Conservation (phyloP, 2,888 invertebrate genomes). For the Dolichomitus sp. region DNA sequence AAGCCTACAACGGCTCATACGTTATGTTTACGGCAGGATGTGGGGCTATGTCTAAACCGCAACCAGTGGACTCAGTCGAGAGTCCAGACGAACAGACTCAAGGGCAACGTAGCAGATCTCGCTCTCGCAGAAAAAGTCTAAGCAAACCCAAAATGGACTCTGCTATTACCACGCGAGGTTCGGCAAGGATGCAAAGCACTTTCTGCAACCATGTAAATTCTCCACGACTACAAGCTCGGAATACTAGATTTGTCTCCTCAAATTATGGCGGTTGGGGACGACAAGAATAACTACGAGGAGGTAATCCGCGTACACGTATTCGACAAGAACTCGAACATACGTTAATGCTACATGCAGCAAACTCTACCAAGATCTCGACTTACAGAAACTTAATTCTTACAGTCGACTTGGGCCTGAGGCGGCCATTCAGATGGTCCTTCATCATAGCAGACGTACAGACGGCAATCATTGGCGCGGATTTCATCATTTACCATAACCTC, state of each 20-base stretch:
- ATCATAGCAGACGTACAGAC: conserved; percentile 57
- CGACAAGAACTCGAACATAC: conserved; percentile 26
- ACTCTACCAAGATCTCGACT: conserved; percentile 53
- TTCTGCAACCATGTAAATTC: conserved; percentile 21
- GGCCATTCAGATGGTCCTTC: conserved; percentile 58
- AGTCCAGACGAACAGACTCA: not conserved
- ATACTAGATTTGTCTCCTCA: conserved; percentile 30
- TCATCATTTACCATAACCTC: conserved; percentile 46
- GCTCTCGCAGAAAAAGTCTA: conserved; percentile 11
- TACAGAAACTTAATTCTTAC: conserved; percentile 49
- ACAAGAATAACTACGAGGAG: not conserved
- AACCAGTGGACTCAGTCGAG: not conserved
- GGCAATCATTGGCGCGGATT: conserved; percentile 66
- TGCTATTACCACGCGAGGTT: conserved; percentile 51
- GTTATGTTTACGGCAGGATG: conserved; percentile 1
- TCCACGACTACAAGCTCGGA: not conserved
- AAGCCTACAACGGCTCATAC: not conserved
- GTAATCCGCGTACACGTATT: conserved; percentile 43
- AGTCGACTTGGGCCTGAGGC: conserved; percentile 53
- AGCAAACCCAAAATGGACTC: not conserved
- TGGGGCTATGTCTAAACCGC: not conserved
- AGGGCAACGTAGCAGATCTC: conserved; percentile 6
- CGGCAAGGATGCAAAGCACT: conserved; percentile 4
- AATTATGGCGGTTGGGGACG: conserved; percentile 25
- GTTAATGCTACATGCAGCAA: conserved; percentile 57